Percentiles rank a stretch among this genome's conserved stretches.
These are phyloP conservation scores for Petrosia ficiformis DNA, from an alignment of 37 sponge, comb jelly and placozoan genomes.

Conservation along the genomic window DNA sequence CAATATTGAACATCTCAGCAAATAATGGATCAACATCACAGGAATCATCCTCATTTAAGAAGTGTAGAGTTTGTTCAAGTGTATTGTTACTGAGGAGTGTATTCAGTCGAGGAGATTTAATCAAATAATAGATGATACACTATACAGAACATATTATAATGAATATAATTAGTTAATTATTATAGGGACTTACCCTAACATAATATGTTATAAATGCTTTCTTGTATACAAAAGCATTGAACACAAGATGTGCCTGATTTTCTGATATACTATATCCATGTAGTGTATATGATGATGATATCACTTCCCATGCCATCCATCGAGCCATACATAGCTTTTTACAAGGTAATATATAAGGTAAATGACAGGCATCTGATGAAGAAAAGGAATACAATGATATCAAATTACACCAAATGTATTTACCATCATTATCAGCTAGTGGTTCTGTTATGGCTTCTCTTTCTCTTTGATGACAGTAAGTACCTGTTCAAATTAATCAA, in stretches of 20 bases:
- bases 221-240: conserved; percentile 76
- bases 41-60: conserved; percentile 17
- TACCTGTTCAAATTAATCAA: conserved; percentile 44
- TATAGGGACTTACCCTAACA: conserved; percentile 49
- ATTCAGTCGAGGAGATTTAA: conserved; percentile 27
- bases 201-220: conserved; percentile 78
- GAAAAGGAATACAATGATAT: conserved; percentile 37
- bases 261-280: conserved; percentile 92
- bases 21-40: conserved; percentile 50
- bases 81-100: conserved; percentile 40
- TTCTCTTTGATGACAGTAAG: conserved; percentile 94
- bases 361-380: conserved; percentile 71
- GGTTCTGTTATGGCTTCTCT: conserved; percentile 95
- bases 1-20: conserved; percentile 41
- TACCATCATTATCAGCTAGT: conserved; percentile 67
- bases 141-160: neutral
- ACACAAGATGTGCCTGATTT: conserved; percentile 83
- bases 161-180: neutral
- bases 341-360: conserved; percentile 77
- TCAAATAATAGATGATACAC: conserved; percentile 67
- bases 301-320: conserved; percentile 96
- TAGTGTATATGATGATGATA: conserved; percentile 83
- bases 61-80: conserved; percentile 21
- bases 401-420: neutral
- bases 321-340: conserved; percentile 72